phyloP scores from a whole-genome alignment of 2,888 invertebrate genomes.

The Gasteruption jaculator region DNA sequence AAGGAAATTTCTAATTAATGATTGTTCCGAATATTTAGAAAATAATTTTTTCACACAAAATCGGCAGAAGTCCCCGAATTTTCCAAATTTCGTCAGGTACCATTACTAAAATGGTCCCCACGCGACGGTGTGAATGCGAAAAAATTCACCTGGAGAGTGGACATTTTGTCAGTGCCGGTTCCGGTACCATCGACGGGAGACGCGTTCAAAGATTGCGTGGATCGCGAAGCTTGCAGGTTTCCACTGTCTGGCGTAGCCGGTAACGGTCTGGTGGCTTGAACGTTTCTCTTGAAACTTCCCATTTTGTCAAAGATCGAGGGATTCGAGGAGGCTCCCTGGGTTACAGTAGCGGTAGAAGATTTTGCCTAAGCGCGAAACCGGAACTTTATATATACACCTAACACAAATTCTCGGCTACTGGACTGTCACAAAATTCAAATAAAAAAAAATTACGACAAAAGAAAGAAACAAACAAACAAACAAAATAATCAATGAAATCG shows the following conservation, averaged over 20 bases:
- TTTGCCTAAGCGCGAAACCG: constrained; percentile 42
- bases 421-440: too few relatives aligned
- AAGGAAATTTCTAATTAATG: too few relatives aligned
- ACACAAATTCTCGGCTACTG: too few relatives aligned
- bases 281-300: constrained; percentile 37
- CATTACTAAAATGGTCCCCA: too few relatives aligned
- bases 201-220: constrained; percentile 30
- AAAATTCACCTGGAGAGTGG: constrained; percentile 49
- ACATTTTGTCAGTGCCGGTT: constrained; percentile 44
- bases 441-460: too few relatives aligned
- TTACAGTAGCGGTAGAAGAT: constrained; percentile 36
- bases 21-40: too few relatives aligned
- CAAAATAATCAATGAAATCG: too few relatives aligned
- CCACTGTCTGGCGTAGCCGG: constrained; percentile 31
- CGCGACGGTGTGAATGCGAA: too few relatives aligned
- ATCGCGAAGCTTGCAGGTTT: constrained; percentile 28
- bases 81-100: too few relatives aligned
- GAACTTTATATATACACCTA: constrained; percentile 32
- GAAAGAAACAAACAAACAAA: too few relatives aligned
- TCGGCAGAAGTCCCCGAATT: too few relatives aligned
- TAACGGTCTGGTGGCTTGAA: constrained; percentile 35
- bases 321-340: constrained; percentile 35
- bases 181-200: constrained; percentile 24
- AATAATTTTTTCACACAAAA: too few relatives aligned
- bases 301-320: constrained; percentile 40